A percentile compares a stretch with the other conserved stretches of the same genome.
Evolutionary conservation across 2,113 vertebrate species (phyloP).

Genomic region (Ibidorhyncha struthersii): DNA sequence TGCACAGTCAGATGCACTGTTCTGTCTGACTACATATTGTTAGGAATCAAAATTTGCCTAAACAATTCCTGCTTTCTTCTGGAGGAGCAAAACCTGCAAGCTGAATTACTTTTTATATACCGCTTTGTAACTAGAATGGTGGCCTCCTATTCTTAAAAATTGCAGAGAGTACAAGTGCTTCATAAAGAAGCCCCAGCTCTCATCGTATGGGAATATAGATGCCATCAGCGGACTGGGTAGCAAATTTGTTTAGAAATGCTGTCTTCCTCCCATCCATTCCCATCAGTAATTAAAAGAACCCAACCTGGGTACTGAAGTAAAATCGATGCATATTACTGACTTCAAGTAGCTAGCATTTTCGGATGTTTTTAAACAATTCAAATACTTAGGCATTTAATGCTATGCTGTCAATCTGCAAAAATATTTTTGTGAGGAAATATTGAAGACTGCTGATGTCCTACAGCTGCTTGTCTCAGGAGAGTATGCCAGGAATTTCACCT

Average conservation of each 20-base stretch:
- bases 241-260: background rate
- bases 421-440: background rate
- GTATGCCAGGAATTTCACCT: background rate
- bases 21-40: background rate
- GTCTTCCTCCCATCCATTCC: background rate
- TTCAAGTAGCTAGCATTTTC: background rate
- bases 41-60: background rate
- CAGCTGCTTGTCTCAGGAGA: background rate
- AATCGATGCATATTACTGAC: background rate
- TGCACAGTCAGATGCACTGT: background rate
- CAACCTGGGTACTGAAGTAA: background rate
- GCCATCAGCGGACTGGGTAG: background rate
- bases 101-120: background rate
- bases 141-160: background rate
- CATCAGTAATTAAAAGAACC: background rate
- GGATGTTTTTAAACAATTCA: background rate
- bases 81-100: background rate
- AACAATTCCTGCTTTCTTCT: background rate
- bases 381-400: background rate
- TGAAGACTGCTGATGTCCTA: background rate
- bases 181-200: background rate
- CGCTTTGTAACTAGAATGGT: background rate
- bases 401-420: background rate
- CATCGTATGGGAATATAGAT: background rate
- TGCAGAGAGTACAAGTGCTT: background rate